Evolutionary conservation across 2,113 vertebrate species (phyloP).

Genomic region (Pygoscelis adeliae): DNA sequence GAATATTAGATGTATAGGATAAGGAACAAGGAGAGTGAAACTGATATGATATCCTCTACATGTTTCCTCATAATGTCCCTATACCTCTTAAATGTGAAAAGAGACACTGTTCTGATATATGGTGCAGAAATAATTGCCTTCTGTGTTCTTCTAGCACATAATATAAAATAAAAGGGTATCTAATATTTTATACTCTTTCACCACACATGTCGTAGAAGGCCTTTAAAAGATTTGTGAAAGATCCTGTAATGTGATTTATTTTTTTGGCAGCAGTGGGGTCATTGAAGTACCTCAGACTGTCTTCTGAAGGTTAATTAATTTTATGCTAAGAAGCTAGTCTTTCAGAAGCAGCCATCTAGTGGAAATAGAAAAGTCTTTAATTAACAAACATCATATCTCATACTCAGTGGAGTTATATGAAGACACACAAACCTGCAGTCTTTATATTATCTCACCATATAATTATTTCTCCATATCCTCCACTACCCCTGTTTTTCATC

Average conservation of each 20-base stretch:
- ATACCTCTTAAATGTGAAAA: not conserved
- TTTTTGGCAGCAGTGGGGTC: not conserved
- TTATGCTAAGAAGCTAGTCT: conserved; percentile 46
- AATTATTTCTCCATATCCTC: conserved; percentile 12
- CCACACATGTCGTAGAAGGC: not conserved
- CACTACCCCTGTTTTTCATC: not conserved
- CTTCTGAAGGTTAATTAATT: conserved; percentile 63
- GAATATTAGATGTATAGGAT: not conserved
- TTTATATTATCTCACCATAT: not conserved
- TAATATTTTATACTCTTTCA: conserved; percentile 13
- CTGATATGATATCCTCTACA: not conserved
- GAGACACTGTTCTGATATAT: not conserved
- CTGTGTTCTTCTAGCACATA: not conserved
- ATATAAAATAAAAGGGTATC: not conserved
- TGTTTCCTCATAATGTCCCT: not conserved
- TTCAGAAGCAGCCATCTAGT: conserved; percentile 30
- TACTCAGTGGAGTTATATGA: not conserved
- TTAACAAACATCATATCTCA: conserved; percentile 31
- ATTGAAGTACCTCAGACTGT: not conserved
- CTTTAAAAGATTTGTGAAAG: conserved; percentile 11
- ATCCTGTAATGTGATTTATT: not conserved
- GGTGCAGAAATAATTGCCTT: conserved; percentile 4
- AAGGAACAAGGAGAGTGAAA: not conserved
- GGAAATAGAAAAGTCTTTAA: conserved; percentile 44
- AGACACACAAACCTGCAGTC: not conserved